Evolutionary conservation across 2,797 vertebrate genomes (phyloP).

Genomic region (Bucorvus abyssinicus): DNA sequence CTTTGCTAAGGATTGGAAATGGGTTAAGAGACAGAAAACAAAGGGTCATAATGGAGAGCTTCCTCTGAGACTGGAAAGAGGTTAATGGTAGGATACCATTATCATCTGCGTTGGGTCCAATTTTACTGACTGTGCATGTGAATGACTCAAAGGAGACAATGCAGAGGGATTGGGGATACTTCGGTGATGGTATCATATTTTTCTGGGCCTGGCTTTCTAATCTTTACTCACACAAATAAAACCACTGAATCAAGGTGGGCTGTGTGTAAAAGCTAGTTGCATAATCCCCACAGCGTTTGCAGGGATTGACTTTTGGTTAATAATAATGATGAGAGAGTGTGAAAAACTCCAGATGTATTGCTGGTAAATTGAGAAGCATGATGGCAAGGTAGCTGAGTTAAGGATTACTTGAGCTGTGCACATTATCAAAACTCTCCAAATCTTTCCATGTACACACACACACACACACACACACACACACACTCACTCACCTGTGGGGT

Average conservation of each 20-base stretch:
- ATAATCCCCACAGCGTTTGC: neutral
- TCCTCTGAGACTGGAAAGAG: constrained; percentile 28
- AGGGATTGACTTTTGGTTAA: neutral
- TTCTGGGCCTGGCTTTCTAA: neutral
- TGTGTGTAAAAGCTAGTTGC: neutral
- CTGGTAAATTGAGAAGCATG: neutral
- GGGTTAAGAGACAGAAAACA: constrained; percentile 43
- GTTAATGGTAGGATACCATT: constrained; percentile 27
- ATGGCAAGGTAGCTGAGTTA: neutral
- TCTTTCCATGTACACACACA: neutral
- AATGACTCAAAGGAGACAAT: constrained; percentile 1
- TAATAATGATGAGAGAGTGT: neutral
- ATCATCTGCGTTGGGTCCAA: neutral
- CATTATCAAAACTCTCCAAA: neutral
- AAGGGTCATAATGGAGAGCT: constrained; percentile 2
- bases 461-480: neutral
- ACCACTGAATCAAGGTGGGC: neutral
- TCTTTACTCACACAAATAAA: neutral
- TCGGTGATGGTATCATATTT: neutral
- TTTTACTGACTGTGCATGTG: neutral
- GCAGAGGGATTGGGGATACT: neutral
- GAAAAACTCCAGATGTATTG: neutral
- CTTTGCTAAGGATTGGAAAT: constrained; percentile 60
- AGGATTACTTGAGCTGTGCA: neutral
- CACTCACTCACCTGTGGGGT: neutral